Conservation (phyloP, 2,113 vertebrate species). For the Gopherus flavomarginatus region DNA sequence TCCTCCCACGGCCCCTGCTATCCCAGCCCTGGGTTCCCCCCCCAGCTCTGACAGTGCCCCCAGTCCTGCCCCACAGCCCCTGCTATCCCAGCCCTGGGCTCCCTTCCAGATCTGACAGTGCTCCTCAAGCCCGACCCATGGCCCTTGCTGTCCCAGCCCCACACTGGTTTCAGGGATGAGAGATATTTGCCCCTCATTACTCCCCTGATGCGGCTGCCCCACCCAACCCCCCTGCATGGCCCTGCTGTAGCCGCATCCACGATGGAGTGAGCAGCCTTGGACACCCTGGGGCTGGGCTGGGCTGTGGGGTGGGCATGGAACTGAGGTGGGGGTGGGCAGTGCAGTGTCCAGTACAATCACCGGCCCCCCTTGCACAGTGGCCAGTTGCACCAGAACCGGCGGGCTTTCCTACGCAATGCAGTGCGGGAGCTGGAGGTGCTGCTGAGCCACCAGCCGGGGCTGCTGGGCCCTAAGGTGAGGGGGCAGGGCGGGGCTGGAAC, state of each 20-base stretch:
- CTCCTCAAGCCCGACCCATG: no score
- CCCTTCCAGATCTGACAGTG: no score
- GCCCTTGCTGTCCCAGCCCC: no score
- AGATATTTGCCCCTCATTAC: no score
- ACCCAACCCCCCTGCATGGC: no score
- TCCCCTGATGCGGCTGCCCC: not conserved
- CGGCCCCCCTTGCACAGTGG: slow-evolving; percentile 77
- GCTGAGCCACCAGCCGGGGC: slow-evolving; percentile 89
- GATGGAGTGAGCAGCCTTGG: not conserved
- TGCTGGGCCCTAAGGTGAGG: slow-evolving; percentile 91
- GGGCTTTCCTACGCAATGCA: slow-evolving; percentile 83
- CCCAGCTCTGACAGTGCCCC: no score
- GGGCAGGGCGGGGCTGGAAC: accelerated
- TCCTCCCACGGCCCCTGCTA: no score
- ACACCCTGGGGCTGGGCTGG: not conserved
- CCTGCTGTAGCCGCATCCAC: not conserved
- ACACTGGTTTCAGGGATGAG: no score
- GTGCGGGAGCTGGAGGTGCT: slow-evolving; percentile 86
- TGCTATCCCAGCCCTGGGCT: no score
- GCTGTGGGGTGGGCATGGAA: not conserved
- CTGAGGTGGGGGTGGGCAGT: not conserved
- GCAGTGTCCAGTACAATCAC: not conserved
- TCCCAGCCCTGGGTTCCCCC: no score
- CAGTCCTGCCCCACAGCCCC: no score
- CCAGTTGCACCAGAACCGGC: slow-evolving; percentile 86